These are phyloP conservation scores for Drosophila greeni DNA, from an alignment of 2,888 invertebrate genomes.

Conservation along the genomic window DNA sequence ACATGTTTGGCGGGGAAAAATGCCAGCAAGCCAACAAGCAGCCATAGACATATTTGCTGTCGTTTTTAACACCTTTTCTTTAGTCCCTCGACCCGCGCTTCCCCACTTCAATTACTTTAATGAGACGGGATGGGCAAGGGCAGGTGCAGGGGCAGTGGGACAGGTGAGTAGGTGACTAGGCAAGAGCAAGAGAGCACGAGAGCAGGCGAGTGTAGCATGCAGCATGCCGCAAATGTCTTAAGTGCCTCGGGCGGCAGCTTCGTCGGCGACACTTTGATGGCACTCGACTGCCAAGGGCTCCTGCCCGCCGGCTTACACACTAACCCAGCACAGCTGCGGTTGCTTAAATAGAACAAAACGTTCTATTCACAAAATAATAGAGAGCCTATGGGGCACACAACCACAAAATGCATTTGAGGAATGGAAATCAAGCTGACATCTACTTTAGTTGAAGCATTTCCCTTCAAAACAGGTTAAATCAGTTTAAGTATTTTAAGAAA, in stretches of 20 bases:
- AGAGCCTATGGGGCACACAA: too few relatives aligned
- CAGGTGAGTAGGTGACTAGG: slow-evolving; percentile 12
- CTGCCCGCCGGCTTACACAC: slow-evolving; percentile 16
- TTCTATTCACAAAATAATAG: not conserved
- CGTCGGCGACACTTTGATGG: slow-evolving; percentile 61
- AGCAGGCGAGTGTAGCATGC: slow-evolving; percentile 45
- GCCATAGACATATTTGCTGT: slow-evolving; percentile 52
- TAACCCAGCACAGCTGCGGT: slow-evolving; percentile 6
- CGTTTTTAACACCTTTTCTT: slow-evolving; percentile 61
- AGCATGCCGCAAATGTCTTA: slow-evolving; percentile 65
- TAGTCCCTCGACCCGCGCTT: slow-evolving; percentile 6
- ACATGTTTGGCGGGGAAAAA: slow-evolving; percentile 46
- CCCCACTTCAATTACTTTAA: slow-evolving; percentile 57
- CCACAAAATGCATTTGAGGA: not conserved
- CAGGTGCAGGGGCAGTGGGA: not conserved
- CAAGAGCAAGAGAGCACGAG: not conserved
- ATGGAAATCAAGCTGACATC: not conserved
- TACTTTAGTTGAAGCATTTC: not conserved
- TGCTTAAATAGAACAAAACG: not conserved
- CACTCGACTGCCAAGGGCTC: slow-evolving; percentile 57
- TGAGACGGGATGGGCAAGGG: slow-evolving; percentile 24
- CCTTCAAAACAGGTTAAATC: not conserved
- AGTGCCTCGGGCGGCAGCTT: slow-evolving; percentile 57
- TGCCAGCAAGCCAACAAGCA: slow-evolving; percentile 36
- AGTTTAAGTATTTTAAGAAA: not conserved